phyloP scores from a whole-genome alignment of 2,113 vertebrate genomes.

The Seriola rivoliana region DNA sequence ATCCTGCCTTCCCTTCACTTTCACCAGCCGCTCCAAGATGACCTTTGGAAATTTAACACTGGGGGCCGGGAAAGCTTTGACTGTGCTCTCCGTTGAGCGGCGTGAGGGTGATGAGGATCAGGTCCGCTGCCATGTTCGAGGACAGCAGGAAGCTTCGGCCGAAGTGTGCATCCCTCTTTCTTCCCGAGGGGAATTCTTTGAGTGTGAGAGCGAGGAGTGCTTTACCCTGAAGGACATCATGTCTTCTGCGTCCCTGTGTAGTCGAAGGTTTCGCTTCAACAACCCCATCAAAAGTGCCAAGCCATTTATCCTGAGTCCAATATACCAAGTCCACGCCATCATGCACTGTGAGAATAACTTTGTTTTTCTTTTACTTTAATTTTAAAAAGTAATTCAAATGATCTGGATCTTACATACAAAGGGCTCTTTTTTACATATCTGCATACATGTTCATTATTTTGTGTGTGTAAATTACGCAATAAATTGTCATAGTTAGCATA shows the following conservation, averaged over 20 bases:
- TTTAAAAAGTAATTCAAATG: not conserved
- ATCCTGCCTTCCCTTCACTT: constrained; percentile 77
- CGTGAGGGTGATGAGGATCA: constrained; percentile 3
- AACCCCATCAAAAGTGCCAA: constrained; percentile 48
- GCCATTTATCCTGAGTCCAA: constrained; percentile 79
- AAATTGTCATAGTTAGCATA: too few relatives aligned
- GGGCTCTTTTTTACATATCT: not conserved
- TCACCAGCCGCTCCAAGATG: constrained; percentile 77
- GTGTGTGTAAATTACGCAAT: not conserved
- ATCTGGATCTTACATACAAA: not conserved
- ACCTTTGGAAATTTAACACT: constrained; percentile 67
- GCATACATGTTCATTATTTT: not conserved
- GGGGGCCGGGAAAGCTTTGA: constrained; percentile 65
- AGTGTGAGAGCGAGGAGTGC: constrained; percentile 49
- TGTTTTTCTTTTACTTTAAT: not conserved
- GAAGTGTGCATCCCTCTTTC: constrained; percentile 77
- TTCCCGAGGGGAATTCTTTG: constrained; percentile 76
- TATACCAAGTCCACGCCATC: constrained; percentile 87
- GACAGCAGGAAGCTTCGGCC: constrained; percentile 32
- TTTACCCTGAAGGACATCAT: constrained; percentile 84
- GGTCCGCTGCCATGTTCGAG: constrained; percentile 78
- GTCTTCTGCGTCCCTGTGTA: constrained; percentile 61
- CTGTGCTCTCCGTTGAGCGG: constrained; percentile 67
- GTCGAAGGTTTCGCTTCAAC: constrained; percentile 71
- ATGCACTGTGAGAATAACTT: constrained; percentile 88